phyloP scores from a whole-genome alignment of 2,888 invertebrate genomes.

The Macaria liturata region DNA sequence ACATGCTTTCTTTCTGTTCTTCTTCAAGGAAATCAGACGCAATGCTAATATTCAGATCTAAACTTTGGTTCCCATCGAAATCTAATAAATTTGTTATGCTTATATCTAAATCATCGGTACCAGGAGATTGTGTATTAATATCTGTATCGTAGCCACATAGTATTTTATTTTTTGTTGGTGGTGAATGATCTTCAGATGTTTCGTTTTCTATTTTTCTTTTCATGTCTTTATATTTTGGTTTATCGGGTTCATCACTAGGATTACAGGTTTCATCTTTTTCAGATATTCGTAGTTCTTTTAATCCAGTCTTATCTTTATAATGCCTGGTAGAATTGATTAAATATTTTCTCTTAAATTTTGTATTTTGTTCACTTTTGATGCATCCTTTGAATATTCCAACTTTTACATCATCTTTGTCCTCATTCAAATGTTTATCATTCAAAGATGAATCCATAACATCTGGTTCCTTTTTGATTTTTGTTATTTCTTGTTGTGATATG shows the following conservation, averaged over 20 bases:
- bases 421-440: too few relatives aligned
- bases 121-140: too few relatives aligned
- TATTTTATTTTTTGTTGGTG: too few relatives aligned
- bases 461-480: too few relatives aligned
- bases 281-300: constrained; percentile 9
- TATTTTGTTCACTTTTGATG: not conserved
- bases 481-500: too few relatives aligned
- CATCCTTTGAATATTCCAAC: not conserved
- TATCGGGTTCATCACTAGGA: too few relatives aligned
- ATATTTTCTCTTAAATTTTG: not conserved
- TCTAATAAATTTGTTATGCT: constrained; percentile 23
- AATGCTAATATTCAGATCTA: constrained; percentile 22
- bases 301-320: constrained; percentile 7
- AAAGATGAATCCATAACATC: too few relatives aligned
- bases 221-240: too few relatives aligned
- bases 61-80: constrained; percentile 16
- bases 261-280: not conserved
- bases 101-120: constrained; percentile 18
- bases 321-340: not conserved
- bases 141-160: too few relatives aligned
- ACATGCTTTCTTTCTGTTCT: not conserved
- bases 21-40: constrained; percentile 13
- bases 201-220: too few relatives aligned
- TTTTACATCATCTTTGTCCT: too few relatives aligned
- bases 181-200: too few relatives aligned